A percentile compares a stretch with the other conserved stretches of the same genome.
These are phyloP conservation scores for Hassar affinis DNA, from an alignment of 2,113 vertebrate species.

Conservation along the genomic window DNA sequence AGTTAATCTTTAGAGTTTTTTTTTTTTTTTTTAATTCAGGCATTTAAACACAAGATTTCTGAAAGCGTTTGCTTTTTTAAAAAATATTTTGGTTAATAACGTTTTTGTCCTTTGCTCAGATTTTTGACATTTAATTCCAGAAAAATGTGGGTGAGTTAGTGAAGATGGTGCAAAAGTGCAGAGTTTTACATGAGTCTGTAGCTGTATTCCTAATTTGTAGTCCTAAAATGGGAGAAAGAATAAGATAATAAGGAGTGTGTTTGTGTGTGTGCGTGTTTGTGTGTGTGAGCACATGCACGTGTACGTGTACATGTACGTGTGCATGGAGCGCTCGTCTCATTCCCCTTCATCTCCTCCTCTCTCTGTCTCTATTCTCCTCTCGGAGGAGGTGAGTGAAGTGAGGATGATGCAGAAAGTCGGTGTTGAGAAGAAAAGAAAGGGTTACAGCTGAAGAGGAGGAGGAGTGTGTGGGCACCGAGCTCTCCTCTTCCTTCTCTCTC, in stretches of 20 bases:
- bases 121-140: not conserved
- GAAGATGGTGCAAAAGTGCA: not conserved
- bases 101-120: not conserved
- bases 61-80: not conserved
- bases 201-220: not conserved
- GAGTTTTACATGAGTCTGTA: not conserved
- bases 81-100: not conserved
- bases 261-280: too few species aligned
- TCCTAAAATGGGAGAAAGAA: not conserved
- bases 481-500: constrained; percentile 55
- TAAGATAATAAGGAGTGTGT: not conserved
- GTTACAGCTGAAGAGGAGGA: constrained; percentile 63
- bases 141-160: not conserved
- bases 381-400: not conserved
- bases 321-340: not conserved
- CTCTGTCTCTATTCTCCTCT: not conserved
- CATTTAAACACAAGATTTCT: not conserved
- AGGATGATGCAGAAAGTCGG: constrained; percentile 11
- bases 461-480: constrained; percentile 66
- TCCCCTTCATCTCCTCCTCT: not conserved
- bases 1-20: not conserved
- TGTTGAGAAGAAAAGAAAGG: constrained; percentile 59
- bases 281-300: too few species aligned
- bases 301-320: too few species aligned
- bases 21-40: too few species aligned